Evolutionary conservation across 2,888 invertebrate species (phyloP), one percentile per base, ranked within the genome.

Genomic region (Eurois occulta): DNA sequence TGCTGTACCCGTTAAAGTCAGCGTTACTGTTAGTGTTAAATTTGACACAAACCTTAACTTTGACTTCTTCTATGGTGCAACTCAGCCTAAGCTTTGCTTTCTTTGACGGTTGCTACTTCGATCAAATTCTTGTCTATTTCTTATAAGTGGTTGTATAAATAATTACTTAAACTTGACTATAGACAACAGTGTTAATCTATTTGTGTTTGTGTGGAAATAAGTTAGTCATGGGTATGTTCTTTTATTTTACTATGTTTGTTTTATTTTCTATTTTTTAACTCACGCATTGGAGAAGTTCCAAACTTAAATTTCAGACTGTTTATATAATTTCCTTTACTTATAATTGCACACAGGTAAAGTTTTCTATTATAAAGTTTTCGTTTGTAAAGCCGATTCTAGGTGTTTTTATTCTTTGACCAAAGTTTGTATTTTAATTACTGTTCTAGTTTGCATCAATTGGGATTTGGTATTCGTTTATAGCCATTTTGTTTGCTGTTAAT

Each of bases 381-480:
- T 38, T 70, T 48, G 16, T n/a, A 4, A 28, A 24, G 32, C 1
- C 41, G n/a, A 16, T 72, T 75, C 74, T 43, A 46, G 35, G 0
- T 75, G 2, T 46, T 35, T 7, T 46, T 35, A 73, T 46, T 74
- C 58, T 24, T 43, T 58, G 43, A 18, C 46, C 18, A 13, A 72
- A 72, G 38, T 73, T 72, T 52, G 13, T 55, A 72, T 74, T 82
- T 73, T 82, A 82, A 83, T 83, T 83, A 83, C 18, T 76, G 52
- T 32, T 52, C 66, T 65, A 32, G 71, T 46, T 81, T 55, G 38
- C 66, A 70, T 73, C 58, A 66, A 75, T 77, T 79, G 16, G 66
- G 18, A 55, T 74, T 70, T 64, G 72, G 38, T 80, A 41, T 72
- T 72, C 41, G 58, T 72, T 58, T 69, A 72, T 72, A 71, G 28